Conservation (phyloP, 2,888 invertebrate genomes). For the Leptopilina syphax region DNA sequence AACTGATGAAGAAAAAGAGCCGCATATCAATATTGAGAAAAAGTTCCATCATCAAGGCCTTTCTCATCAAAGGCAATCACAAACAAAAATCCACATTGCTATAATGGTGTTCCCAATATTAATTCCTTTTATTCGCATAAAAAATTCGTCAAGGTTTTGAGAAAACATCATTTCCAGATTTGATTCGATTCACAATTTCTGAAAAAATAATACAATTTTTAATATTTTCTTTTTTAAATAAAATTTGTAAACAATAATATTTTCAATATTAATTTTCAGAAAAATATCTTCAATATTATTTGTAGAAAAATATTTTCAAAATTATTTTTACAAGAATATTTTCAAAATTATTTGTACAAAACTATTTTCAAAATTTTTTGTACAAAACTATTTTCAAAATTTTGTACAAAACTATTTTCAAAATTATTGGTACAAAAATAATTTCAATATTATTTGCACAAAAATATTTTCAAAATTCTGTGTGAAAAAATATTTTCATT, state of each 20-base stretch:
- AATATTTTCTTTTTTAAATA: neutral
- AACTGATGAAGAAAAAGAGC: neutral
- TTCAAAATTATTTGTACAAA: too few relatives aligned
- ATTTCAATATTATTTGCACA: too few relatives aligned
- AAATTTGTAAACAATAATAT: neutral
- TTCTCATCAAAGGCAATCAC: slow-evolving; percentile 18
- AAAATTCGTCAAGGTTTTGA: neutral
- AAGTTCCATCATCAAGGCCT: slow-evolving; percentile 23
- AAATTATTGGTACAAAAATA: too few relatives aligned
- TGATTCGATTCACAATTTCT: neutral
- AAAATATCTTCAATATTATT: too few relatives aligned
- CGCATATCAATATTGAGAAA: slow-evolving; percentile 18
- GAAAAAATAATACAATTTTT: neutral
- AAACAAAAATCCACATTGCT: neutral
- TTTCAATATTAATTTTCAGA: too few relatives aligned
- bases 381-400: too few relatives aligned
- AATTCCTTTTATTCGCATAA: neutral
- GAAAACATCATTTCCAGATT: neutral
- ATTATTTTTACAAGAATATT: too few relatives aligned
- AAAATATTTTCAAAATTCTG: too few relatives aligned
- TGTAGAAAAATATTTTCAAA: too few relatives aligned
- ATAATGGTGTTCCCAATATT: neutral
- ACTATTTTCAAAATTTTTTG: too few relatives aligned
- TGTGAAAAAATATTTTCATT: too few relatives aligned
- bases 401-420: too few relatives aligned